Conservation (phyloP, 2,888 invertebrate species). For the Cosmia pyralina region DNA sequence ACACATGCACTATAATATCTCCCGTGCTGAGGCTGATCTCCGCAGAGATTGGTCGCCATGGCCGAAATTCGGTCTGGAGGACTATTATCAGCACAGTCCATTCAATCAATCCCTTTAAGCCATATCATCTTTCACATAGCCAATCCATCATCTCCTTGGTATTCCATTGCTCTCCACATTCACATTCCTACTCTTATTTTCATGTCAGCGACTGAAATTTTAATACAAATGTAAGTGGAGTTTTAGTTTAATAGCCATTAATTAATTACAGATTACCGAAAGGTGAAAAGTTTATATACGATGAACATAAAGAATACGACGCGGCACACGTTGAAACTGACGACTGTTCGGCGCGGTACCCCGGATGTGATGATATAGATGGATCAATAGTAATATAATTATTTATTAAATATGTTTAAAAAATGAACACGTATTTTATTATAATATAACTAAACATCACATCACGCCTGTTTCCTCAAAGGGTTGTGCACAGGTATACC, state of each 20-base stretch:
- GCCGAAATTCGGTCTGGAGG: no score
- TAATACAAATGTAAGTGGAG: not conserved
- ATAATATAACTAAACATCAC: not conserved
- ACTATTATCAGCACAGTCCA: no score
- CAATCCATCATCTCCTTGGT: not conserved
- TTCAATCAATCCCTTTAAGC: not conserved
- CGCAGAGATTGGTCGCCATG: no score
- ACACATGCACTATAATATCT: no score
- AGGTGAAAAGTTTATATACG: slow-evolving; percentile 78
- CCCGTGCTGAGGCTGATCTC: no score
- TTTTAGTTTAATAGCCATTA: not conserved
- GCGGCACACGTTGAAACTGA: slow-evolving; percentile 79
- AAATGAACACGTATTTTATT: not conserved
- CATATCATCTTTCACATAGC: not conserved
- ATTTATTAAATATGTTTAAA: not conserved
- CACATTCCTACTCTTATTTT: not conserved
- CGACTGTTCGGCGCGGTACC: slow-evolving; percentile 84
- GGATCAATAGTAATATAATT: slow-evolving; percentile 29
- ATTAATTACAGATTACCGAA: slow-evolving; percentile 85
- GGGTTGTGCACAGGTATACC: no score
- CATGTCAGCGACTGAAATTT: not conserved
- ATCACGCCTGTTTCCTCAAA: no score
- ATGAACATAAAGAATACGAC: slow-evolving; percentile 87
- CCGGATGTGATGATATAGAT: slow-evolving; percentile 80
- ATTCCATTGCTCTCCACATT: not conserved